A percentile compares a stretch with the other conserved stretches of the same genome.
Conservation (phyloP, 2,888 invertebrate species). For the Hirtodrosophila trivittata region DNA sequence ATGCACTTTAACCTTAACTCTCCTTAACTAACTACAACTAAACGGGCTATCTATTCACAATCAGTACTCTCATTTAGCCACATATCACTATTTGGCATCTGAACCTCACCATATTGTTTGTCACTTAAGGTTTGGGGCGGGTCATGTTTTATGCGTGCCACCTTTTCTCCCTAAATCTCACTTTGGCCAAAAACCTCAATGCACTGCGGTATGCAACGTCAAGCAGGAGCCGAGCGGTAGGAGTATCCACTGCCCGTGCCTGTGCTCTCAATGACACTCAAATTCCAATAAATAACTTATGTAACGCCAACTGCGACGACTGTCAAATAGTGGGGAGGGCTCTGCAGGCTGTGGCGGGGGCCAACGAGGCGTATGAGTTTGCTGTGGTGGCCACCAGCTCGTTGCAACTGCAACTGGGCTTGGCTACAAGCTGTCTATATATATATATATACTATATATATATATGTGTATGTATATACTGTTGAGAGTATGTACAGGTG, state of each 20-base stretch:
- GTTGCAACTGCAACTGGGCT: conserved; percentile 28
- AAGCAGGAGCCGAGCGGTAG: no score
- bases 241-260: conserved; percentile 4
- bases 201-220: conserved; percentile 46
- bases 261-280: conserved; percentile 55
- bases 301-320: conserved; percentile 56
- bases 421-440: conserved; percentile 9
- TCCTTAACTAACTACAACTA: no score
- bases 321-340: conserved; percentile 30
- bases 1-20: no score
- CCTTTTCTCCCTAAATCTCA: background rate
- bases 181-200: conserved; percentile 37
- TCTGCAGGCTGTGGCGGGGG: background rate
- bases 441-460: background rate
- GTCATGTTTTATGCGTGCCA: conserved; percentile 36
- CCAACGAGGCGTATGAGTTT: conserved; percentile 39
- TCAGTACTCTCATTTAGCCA: conserved; percentile 3
- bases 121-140: conserved; percentile 33
- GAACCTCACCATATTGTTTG: conserved; percentile 34
- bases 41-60: background rate
- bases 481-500: no score
- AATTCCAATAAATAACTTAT: conserved; percentile 70
- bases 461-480: background rate
- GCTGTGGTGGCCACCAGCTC: conserved; percentile 36
- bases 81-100: conserved; percentile 27